Evolutionary conservation across 2,113 vertebrate genomes (phyloP), one percentile per base, ranked within the genome.

Genomic region (Anthoscopus minutus): DNA sequence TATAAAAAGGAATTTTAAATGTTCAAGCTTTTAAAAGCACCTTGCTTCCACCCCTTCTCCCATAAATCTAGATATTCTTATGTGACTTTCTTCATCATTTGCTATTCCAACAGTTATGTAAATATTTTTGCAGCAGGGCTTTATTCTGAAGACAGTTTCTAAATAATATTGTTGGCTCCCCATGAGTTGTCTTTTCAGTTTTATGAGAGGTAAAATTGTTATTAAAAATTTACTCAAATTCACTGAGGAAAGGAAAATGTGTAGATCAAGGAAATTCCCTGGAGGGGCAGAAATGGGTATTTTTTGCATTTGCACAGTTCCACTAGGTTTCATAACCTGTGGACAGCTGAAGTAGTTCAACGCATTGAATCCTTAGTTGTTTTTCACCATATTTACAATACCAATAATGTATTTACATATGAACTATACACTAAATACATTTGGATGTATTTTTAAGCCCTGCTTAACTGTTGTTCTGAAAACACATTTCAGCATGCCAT

Each of bases 391-490:
- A 53, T 40, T 56, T 89, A 40, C 70, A 72, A 61, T 62, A 51
- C 47, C 27, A 47, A 21, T 47, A 38, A 48, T 60, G 27, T 56
- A 62, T 78, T 81, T 78, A 38, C 40, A 30, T 40, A 33, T 37
- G 38, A 86, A 66, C 28, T 47, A 31, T 77, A 62, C 17, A 56
- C 69, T 15, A 85, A 45, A 66, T 84, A 69, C 37, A 60, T 71
- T 53, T 57, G 23, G 3, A 15, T 72, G 31, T 57, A 22, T 72
- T 66, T 90, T 78, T 76, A 80, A 94, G 57, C 53, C 30, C 31
- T 66, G n/a, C 79, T 85, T 94, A 50, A 44, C 65, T 87, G 14
- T 93, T 93, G 81, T 66, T 97, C 38, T 61, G 37, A 94, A 93
- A 94, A 65, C 28, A 73, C 30, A 69, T 92, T 89, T 88, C 71